A percentile compares a stretch with the other conserved stretches of the same genome.
phyloP scores from a whole-genome alignment of 2,797 vertebrate genomes.

The Sebastiscus albofasciatus region DNA sequence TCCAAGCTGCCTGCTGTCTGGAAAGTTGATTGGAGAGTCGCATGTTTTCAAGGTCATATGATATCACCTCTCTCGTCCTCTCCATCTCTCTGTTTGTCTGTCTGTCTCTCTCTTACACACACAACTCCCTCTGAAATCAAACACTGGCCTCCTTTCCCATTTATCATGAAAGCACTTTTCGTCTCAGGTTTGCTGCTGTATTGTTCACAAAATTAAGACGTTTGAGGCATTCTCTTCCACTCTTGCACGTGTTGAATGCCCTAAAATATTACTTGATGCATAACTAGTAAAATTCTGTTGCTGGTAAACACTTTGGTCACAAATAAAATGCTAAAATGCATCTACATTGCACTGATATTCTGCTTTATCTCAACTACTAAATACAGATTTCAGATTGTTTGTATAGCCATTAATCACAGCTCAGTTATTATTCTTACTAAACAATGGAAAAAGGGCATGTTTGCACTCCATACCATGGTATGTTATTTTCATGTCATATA shows the following conservation, averaged over 20 bases:
- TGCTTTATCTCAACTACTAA: not conserved
- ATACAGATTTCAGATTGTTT: not conserved
- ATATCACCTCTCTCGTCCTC: constrained; percentile 41
- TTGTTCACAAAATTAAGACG: not conserved
- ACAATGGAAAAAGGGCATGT: not conserved
- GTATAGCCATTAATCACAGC: not conserved
- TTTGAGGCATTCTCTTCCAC: not conserved
- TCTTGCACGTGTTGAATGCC: not conserved
- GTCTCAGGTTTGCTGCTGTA: constrained; percentile 1
- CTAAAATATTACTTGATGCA: not conserved
- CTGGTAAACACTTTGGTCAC: not conserved
- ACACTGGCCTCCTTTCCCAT: constrained; percentile 10
- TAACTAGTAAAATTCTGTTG: not conserved
- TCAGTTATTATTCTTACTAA: not conserved
- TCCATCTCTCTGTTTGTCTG: constrained; percentile 19
- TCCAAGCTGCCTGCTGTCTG: constrained; percentile 55
- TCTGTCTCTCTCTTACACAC: constrained; percentile 9
- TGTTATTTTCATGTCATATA: constrained; percentile 16
- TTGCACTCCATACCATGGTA: not conserved
- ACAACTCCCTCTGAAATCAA: constrained; percentile 42
- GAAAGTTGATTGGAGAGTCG: constrained; percentile 59
- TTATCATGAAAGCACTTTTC: constrained; percentile 19
- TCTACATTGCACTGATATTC: not conserved
- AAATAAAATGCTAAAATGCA: not conserved
- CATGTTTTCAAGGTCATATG: constrained; percentile 54